phyloP scores from a whole-genome alignment of 2,888 invertebrate genomes.

The Micropterix aruncella region DNA sequence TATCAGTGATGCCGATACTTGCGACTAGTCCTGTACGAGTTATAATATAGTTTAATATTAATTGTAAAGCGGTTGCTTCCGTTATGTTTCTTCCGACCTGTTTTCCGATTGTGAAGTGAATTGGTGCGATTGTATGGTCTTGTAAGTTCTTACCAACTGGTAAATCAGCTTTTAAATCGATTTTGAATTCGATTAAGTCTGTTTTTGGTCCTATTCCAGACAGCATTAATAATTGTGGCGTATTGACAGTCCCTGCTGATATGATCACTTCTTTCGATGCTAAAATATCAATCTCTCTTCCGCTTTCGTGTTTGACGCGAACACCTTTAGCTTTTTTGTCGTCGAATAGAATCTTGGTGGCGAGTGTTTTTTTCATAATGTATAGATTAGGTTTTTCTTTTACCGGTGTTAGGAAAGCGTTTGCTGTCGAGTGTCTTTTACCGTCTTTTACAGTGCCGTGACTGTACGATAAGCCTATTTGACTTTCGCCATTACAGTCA shows the following conservation, averaged over 20 bases:
- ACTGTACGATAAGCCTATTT: constrained; percentile 30
- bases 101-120: constrained; percentile 19
- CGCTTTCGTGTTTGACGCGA: constrained; percentile 22
- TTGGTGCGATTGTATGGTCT: constrained; percentile 31
- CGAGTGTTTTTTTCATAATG: constrained; percentile 33
- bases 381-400: constrained; percentile 23
- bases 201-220: constrained; percentile 34
- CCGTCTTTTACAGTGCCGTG: constrained; percentile 34
- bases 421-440: constrained; percentile 32
- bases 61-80: constrained; percentile 18
- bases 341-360: constrained; percentile 35
- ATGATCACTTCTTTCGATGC: constrained; percentile 33
- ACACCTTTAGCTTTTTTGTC: constrained; percentile 27
- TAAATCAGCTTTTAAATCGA: constrained; percentile 22
- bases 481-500: constrained; percentile 27
- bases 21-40: constrained; percentile 32
- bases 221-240: constrained; percentile 34
- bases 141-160: constrained; percentile 36
- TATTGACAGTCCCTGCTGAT: constrained; percentile 32
- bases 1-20: constrained; percentile 26
- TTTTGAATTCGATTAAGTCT: constrained; percentile 21
- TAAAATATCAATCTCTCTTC: constrained; percentile 18
- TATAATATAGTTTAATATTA: constrained; percentile 30
- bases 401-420: constrained; percentile 29
- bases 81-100: constrained; percentile 16